Evolutionary conservation across 2,113 vertebrate species (phyloP), one percentile per base, ranked within the genome.

Genomic region (Sinocyclocheilus rhinocerous): DNA sequence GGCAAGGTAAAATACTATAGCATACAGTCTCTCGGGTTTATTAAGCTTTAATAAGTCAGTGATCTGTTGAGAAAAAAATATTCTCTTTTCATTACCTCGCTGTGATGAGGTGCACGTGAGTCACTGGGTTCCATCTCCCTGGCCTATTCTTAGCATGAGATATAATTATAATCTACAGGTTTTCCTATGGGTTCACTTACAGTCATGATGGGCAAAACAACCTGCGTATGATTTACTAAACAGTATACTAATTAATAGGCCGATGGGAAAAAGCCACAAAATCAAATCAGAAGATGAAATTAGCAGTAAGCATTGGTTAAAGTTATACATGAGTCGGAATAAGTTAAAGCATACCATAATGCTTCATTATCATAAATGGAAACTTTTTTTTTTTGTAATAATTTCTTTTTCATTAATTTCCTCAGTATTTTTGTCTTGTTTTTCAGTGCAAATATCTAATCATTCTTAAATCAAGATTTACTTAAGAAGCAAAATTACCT

Each of bases 1-100:
- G 36, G 39, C 36, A 42, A 3, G 0, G 20, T n/a, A 42, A 42
- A 42, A 73, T 42, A 42, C 36, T 12, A 5, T n/a, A 50, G 1
- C 13, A 9, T n/a, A 6, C 2, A 50, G 12, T 24, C 12, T 50
- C 11, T 50, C 42, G 3, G 73, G 42, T 48, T 76, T 13, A 48
- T 48, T 48, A 5, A 59, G 24, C 63, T 67, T 45, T 48, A 45
- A 11, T 45, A 75, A 75, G 42, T 5, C 2, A 48, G 39, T 22
- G 10, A 45, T 42, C 26, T 77, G 48, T 26, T 57, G 52, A 78
- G 76, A 59, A 18, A n/a, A 42, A 79, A 79, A 61, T 80, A 42
- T 63, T 24, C 3, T 63, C 4, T 36, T 42, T 39, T 61, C 33
- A 79, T 79, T 42, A 59, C 5, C 26, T 79, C 12, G 20, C 11